Evolutionary conservation across 2,888 invertebrate species (phyloP), one percentile per base, ranked within the genome.

Genomic region (Drosophila mimica): DNA sequence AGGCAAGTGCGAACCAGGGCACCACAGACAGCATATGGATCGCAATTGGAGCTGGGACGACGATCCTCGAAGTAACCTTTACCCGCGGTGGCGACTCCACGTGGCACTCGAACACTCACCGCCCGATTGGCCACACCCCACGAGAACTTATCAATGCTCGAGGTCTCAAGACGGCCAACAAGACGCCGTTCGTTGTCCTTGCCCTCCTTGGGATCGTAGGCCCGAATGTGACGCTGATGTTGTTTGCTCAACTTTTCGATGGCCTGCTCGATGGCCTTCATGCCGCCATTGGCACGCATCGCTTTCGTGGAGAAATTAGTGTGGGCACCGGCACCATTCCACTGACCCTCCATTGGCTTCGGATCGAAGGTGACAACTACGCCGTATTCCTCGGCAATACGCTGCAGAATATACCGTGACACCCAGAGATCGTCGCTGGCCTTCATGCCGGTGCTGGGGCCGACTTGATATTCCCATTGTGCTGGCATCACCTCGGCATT

Each of bases 291-390:
- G 2, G 95, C 94, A 56, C 98, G 95, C 98, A 98, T 99, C 17
- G 93, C 94, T 83, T 96, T 95, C 0, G 98, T 97, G 67, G 98
- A 98, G 94, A 98, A 98, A 93, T 98, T 98, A 62, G 96, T 96
- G 92, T 99, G 98, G 81, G 97, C 97, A 0, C 98, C 99, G 49
- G 99, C 97, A 0, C 98, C 98, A 92, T 98, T 98, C 98, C 98
- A 98, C 92, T 97, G 96, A 1, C 93, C 93, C 58, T 96, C 96
- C 46, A 95, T 94, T 0, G 95, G 95, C 81, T 95, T 95, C 1
- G 95, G 95, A 80, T 95, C 94, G 53, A 95, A 93, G 1, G 94
- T 93, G 0, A 95, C 94, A 3, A 93, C 93, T 13, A 95, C 93
- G 17, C 95, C 95, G 81, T 94, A 95, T 74, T 95, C 95, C 89